Evolutionary conservation across 2,797 vertebrate genomes (phyloP), one percentile per base, ranked within the genome.

Genomic region (Dendrocincla tyrannina): DNA sequence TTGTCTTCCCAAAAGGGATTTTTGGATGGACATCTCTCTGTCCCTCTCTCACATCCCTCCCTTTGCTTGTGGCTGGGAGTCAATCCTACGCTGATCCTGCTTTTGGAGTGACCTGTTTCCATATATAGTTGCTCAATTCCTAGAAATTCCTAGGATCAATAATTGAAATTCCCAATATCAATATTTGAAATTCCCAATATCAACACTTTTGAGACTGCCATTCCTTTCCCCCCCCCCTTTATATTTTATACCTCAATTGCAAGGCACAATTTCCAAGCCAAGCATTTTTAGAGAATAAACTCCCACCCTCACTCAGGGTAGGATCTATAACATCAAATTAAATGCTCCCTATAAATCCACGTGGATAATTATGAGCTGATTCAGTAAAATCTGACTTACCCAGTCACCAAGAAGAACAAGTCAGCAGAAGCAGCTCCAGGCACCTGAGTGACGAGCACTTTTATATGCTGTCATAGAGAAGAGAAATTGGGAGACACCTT

Each of bases 351-450:
- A 18, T 84, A 91, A 93, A 94, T 49, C 63, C 64, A 17, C 4
- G 0, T 52, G 59, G n/a, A 9, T 89, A 80, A 94, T 89, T 83
- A 92, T n/a, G 59, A 81, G 22, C 17, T 37, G 37, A 95, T 91
- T 67, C 89, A 94, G 79, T 46, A 5, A 81, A 85, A 91, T 81
- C 69, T 0, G 4, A 96, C 95, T 96, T 88, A 97, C 95, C 89
- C 86, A 47, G 93, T 60, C 93, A 87, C 92, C 64, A 25, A 67
- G 67, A 76, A 75, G 83, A 28, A 3, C 32, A 58, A 93, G 91
- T 95, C 95, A 96, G 91, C 81, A 62, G 84, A 88, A 4, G 64
- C 87, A 94, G 93, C 87, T 96, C n/a, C 66, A 13, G 56, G 39
- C 19, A 42, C 5, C 1, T 1, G 53, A 11, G 56, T 53, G 67